Percentiles rank a stretch among this genome's conserved stretches.
phyloP scores from a whole-genome alignment of 2,797 vertebrate species.

The Coccyzus lansbergi region DNA sequence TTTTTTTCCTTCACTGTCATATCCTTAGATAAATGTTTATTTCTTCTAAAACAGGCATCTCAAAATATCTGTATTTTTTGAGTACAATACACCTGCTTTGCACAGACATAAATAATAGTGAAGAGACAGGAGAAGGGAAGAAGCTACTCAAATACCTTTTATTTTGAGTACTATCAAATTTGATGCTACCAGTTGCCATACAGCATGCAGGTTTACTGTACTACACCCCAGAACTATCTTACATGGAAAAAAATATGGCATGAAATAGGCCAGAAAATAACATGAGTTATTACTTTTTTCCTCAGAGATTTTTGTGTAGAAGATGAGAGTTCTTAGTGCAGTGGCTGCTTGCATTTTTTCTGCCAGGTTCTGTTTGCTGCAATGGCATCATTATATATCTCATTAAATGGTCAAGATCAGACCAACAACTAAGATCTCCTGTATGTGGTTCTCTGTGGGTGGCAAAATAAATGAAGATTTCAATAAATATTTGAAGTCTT shows the following conservation, averaged over 20 bases:
- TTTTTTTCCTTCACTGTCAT: not conserved
- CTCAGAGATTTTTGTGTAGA: not conserved
- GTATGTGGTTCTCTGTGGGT: not conserved
- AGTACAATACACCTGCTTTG: not conserved
- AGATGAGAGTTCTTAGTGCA: not conserved
- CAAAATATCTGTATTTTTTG: not conserved
- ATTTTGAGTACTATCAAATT: not conserved
- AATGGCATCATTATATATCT: not conserved
- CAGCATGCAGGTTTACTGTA: not conserved
- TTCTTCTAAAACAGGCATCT: not conserved
- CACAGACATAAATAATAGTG: not conserved
- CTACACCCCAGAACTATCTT: not conserved
- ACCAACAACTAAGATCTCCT: not conserved
- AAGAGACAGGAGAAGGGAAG: not conserved
- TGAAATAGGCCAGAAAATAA: not conserved
- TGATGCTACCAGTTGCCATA: not conserved
- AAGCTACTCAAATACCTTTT: not conserved
- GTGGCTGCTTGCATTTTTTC: not conserved
- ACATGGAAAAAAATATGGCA: not conserved
- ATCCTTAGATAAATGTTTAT: not conserved
- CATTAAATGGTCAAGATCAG: constrained; percentile 52
- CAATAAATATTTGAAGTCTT: constrained; percentile 33
- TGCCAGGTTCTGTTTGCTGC: not conserved
- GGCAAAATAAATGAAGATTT: constrained; percentile 42
- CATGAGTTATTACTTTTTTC: not conserved